Evolutionary conservation across 2,888 invertebrate genomes (phyloP), one percentile per base, ranked within the genome.

Genomic region (Colletes collaris): DNA sequence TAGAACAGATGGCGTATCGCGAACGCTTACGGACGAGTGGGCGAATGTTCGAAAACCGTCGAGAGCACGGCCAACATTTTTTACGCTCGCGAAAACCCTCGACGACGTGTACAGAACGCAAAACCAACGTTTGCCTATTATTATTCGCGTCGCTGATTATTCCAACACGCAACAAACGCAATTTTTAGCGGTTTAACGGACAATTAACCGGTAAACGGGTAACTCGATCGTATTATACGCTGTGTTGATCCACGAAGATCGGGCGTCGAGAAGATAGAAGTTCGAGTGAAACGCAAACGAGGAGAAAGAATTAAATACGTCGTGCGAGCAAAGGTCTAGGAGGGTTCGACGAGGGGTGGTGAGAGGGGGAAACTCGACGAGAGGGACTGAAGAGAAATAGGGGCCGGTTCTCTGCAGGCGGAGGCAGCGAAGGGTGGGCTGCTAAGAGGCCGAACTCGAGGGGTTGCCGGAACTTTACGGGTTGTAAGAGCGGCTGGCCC

Each of bases 211-310:
- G 27, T 27, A 27, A 27, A 27, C 27, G 2, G 27, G 27, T 27
- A 2, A 27, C 27, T 27, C 2, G 27, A 27, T 27, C 27, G 27
- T 27, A 27, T 27, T 27, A 2, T 27, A 27, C 2, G 27, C 27
- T 27, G 27, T 27, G 27, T 27, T 7, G 3, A 40, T 40, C 40
- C 10, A 16, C 0, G 53, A 19, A 13, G 37, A 58, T 37, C 37
- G 35, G 4, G 16, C 19, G 7, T n/a, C 8, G 56, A 56, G 56
- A 5, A 35, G 27, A 35, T 11, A 11, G 58, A n/a, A 58, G 80
- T 87, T 83, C 78, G 83, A 85, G 85, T 82, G 76, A 79, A 80
- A 85, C 84, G 86, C 85, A 86, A 87, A 87, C 79, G 83, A 81
- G 79, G 59, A 49, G n/a, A 64, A 81, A 62, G 81, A 82, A 85